Conservation (phyloP, 1,140 invertebrate genomes). For the Drosophila obscura region DNA sequence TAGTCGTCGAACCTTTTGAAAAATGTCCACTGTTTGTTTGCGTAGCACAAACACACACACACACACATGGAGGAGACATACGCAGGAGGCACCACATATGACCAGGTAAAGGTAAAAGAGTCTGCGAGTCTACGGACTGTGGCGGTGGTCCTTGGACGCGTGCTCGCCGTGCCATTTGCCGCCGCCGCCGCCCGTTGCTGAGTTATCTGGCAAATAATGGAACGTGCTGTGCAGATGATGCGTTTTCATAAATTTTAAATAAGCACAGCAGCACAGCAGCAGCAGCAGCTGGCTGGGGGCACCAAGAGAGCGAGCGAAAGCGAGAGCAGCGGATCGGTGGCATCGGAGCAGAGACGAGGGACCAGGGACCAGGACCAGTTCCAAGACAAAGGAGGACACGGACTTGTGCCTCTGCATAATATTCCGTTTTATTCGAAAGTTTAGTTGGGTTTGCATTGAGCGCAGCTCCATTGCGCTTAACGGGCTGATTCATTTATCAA, state of each 20-base stretch:
- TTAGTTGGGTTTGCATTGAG: conserved; percentile 38
- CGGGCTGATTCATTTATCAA: conserved; percentile 54
- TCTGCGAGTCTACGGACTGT: conserved; percentile 15
- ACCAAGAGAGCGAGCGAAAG: no score
- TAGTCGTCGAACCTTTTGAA: conserved; percentile 65
- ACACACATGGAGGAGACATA: conserved; percentile 14
- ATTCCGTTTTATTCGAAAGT: conserved; percentile 50
- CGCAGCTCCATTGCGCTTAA: conserved; percentile 19
- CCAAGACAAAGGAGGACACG: conserved; percentile 17
- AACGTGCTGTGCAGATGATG: conserved; percentile 82
- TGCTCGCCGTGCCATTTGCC: conserved; percentile 64
- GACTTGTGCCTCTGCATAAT: conserved; percentile 67
- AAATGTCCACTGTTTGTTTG: conserved; percentile 77
- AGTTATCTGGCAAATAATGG: conserved; percentile 82
- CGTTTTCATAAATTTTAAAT: conserved; percentile 83
- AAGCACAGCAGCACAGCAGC: conserved; percentile 55
- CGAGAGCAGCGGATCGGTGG: conserved; percentile 1
- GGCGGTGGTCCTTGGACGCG: conserved; percentile 61
- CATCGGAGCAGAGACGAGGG: background rate
- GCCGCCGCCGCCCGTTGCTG: conserved; percentile 71
- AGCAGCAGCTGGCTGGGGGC: background rate
- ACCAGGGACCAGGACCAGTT: conserved; percentile 2
- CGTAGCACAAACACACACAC: conserved; percentile 26
- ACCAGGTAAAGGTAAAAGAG: conserved; percentile 35
- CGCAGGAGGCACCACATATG: conserved; percentile 19